Base-by-base conservation (phyloP, 2,888 invertebrate species). In the Trissonchulus latispiculum region DNA sequence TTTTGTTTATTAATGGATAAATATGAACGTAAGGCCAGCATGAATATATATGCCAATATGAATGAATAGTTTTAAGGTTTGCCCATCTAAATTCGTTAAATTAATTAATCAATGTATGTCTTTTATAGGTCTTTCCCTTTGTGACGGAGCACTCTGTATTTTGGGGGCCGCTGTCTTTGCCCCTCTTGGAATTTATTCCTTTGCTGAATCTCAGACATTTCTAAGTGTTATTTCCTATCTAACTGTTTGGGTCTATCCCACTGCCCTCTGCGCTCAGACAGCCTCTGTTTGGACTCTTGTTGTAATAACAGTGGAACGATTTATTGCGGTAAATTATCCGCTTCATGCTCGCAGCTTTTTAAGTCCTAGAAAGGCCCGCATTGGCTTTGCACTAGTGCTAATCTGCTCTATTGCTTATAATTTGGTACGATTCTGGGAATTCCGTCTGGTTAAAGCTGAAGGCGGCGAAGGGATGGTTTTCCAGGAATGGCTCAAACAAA, bases 251-350 rank as follows among this genome's bases (percentile, higher is more conserved):
- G 67, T 72, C 2, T 72, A 72, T 67, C 72, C 72, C n/a, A 8
- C 37, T 18, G 72, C 72, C n/a, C 29, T 72, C 37, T 31, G 31
- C 28, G 72, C 64, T 18, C 72, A 72, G 32, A 72, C 69, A 2
- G 72, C 72, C 18, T 72, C 72, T 23, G 72, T 72, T 18, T 72
- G 72, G 72, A 72, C 72, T 28, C 33, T 72, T 15, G 28, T 72
- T 31, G 33, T 72, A 3, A 72, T 72, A 3, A 72, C 72, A n/a
- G 68, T 72, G 2, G 72, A 72, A 29, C 62, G 72, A 2, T 72
- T 66, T 31, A 18, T 72, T 67, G 72, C 72, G 3, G 72, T 72
- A 23, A 29, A 31, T 28, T 61, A 71, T 72, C 72, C 72, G 8
- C 48, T 48, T 23, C 8, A 48, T 23, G 48, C 48, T 23, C 8